Percentiles rank a stretch among this genome's conserved stretches.
Evolutionary conservation across 2,113 vertebrate genomes (phyloP).

Genomic region (Pandion haliaetus): DNA sequence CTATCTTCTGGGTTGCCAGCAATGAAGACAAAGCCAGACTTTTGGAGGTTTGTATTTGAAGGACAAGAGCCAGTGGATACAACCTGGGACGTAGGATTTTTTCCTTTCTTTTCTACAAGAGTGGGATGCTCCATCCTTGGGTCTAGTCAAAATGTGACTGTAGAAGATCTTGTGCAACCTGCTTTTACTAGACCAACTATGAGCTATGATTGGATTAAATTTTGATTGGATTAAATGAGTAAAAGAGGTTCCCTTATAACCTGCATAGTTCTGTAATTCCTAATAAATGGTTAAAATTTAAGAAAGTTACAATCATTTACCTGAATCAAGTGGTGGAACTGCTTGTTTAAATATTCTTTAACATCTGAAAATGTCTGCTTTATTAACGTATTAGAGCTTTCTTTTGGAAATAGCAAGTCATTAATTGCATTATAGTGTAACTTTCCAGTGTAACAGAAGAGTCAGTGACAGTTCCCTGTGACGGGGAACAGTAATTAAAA

Average conservation of each 20-base stretch:
- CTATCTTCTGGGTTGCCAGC: not conserved
- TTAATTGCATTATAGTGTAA: not conserved
- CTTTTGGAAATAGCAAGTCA: not conserved
- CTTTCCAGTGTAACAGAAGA: not conserved
- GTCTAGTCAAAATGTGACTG: not conserved
- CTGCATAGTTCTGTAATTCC: not conserved
- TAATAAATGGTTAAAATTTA: not conserved
- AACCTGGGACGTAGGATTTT: not conserved
- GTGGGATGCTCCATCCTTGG: not conserved
- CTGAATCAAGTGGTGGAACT: not conserved
- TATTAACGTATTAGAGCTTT: not conserved
- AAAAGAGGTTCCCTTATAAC: not conserved
- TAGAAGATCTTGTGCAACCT: not conserved
- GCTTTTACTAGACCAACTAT: not conserved
- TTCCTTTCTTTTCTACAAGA: not conserved
- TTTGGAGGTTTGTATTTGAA: not conserved
- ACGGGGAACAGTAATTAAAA: not conserved
- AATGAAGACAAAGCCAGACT: not conserved
- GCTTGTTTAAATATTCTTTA: not conserved
- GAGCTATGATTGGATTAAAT: not conserved
- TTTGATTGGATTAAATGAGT: not conserved
- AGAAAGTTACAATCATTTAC: not conserved
- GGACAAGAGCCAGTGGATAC: not conserved
- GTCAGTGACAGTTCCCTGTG: not conserved
- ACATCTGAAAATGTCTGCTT: not conserved